These are phyloP conservation scores for Listronotus bonariensis DNA, from an alignment of 1,140 invertebrate species.

Conservation along the genomic window DNA sequence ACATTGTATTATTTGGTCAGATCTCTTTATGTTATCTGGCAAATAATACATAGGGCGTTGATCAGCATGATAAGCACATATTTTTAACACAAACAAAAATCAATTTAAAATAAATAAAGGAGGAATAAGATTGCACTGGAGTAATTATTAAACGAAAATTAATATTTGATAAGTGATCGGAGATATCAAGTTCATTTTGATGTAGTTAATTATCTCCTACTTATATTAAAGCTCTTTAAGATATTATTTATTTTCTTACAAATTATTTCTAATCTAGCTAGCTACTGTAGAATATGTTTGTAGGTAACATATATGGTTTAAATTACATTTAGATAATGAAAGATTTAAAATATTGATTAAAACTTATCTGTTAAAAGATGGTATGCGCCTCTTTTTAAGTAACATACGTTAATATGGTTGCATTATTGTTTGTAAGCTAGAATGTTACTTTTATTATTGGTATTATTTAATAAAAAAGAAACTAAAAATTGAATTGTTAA, in stretches of 20 bases:
- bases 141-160: constrained; percentile 22
- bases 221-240: constrained; percentile 14
- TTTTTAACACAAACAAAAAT: constrained; percentile 23
- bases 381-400: too few relatives aligned
- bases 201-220: constrained; percentile 18
- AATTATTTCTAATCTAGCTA: constrained; percentile 23
- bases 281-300: constrained; percentile 20
- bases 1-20: background rate
- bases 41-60: constrained; percentile 9
- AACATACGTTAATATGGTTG: too few relatives aligned
- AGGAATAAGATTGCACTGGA: constrained; percentile 22
- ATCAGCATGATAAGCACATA: constrained; percentile 12
- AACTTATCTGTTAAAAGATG: background rate
- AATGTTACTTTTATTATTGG: too few relatives aligned
- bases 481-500: too few relatives aligned
- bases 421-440: too few relatives aligned
- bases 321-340: constrained; percentile 9
- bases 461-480: too few relatives aligned
- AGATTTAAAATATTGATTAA: constrained; percentile 15
- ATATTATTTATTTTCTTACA: constrained; percentile 26
- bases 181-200: constrained; percentile 17
- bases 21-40: background rate
- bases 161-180: constrained; percentile 23
- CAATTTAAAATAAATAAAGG: constrained; percentile 25
- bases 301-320: constrained; percentile 11